phyloP scores from a whole-genome alignment of 2,113 vertebrate species.

The Motacilla tschutschensis region DNA sequence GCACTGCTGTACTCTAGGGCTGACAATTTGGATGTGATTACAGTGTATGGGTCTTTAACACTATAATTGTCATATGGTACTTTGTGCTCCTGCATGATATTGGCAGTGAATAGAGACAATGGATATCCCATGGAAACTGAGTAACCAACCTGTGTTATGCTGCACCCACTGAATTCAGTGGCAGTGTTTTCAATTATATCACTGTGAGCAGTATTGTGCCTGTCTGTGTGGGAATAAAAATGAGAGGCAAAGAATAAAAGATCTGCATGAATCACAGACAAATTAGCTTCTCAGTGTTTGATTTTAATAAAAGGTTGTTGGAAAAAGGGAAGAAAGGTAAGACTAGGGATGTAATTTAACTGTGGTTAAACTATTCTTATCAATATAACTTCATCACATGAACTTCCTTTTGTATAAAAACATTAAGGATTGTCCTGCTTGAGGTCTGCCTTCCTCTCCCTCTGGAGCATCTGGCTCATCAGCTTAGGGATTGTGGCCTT shows the following conservation, averaged over 20 bases:
- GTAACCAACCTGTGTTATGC: neutral
- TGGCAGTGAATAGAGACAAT: neutral
- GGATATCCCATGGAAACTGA: neutral
- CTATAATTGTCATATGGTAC: neutral
- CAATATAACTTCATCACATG: neutral
- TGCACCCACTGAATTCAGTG: neutral
- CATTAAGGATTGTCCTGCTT: neutral
- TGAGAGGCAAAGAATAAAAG: neutral
- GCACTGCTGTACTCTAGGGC: neutral
- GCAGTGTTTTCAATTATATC: constrained; percentile 6
- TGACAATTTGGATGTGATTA: neutral
- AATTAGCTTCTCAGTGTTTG: neutral
- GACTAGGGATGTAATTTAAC: neutral
- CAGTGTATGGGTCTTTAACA: neutral
- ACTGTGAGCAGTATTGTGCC: neutral
- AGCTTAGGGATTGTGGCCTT: neutral
- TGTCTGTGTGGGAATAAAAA: neutral
- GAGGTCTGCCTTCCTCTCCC: neutral
- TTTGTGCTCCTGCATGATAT: neutral
- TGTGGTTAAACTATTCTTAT: neutral
- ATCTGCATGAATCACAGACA: neutral
- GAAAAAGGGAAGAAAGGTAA: neutral
- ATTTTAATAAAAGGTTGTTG: constrained; percentile 22
- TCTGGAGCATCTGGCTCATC: neutral
- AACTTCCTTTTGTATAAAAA: neutral